Percentiles rank a stretch among this genome's conserved stretches.
Conservation (phyloP, 2,797 vertebrate species). For the Jordanella pulchra region DNA sequence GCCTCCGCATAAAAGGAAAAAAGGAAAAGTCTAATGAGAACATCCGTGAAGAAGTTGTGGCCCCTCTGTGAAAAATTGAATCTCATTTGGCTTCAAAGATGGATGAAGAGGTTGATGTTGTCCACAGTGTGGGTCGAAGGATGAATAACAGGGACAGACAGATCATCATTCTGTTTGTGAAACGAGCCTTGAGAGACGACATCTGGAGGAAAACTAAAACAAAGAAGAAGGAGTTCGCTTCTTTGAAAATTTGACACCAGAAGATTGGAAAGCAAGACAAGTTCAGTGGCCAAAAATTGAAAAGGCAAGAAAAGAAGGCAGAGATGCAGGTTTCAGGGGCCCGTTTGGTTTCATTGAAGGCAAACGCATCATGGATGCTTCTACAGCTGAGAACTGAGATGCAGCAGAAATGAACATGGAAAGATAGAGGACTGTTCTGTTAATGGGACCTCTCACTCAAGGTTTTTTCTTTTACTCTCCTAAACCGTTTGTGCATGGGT, state of each 20-base stretch:
- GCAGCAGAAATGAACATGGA: neutral
- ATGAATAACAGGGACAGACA: neutral
- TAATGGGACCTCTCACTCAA: neutral
- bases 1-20: neutral
- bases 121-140: neutral
- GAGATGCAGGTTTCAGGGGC: neutral
- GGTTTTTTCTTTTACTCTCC: neutral
- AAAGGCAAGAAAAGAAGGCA: neutral
- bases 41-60: neutral
- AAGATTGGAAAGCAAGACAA: neutral
- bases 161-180: too few species aligned
- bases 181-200: too few species aligned
- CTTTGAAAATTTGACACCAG: neutral
- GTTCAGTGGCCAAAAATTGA: neutral
- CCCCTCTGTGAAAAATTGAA: neutral
- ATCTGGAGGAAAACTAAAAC: slow-evolving; percentile 1
- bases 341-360: neutral
- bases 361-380: neutral
- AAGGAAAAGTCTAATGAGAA: neutral
- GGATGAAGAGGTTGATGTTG: neutral
- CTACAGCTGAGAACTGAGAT: neutral
- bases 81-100: neutral
- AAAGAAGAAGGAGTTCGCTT: neutral
- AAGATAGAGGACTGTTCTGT: neutral
- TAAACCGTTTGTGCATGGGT: neutral